Evolutionary conservation across 2,113 vertebrate species (phyloP).

Genomic region (Casuarius casuarius): DNA sequence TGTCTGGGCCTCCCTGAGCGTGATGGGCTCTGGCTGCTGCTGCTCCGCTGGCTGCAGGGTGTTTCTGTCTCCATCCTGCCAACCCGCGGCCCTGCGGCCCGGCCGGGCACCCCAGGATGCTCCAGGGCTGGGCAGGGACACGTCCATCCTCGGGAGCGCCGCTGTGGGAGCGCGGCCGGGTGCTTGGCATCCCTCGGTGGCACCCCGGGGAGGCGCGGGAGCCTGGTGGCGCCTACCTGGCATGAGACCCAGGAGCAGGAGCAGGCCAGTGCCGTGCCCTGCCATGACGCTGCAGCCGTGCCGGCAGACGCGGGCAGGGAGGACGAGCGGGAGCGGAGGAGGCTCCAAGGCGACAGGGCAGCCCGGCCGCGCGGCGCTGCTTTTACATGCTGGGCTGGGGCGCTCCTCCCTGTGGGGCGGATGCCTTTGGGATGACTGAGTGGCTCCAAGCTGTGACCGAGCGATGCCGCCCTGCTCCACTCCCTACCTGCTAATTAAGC

Average conservation of each 20-base stretch:
- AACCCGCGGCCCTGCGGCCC: too few relatives aligned
- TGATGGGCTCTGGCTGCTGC: neutral
- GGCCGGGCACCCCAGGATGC: neutral
- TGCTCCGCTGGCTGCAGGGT: neutral
- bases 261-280: constrained; percentile 46
- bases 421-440: constrained; percentile 64
- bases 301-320: neutral
- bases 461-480: constrained; percentile 38
- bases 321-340: neutral
- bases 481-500: constrained; percentile 56
- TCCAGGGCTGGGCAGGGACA: rapidly evolving
- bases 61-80: neutral
- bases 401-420: constrained; percentile 53
- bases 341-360: neutral
- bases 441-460: constrained; percentile 56
- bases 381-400: constrained; percentile 41
- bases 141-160: neutral
- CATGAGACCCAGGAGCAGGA: constrained; percentile 73
- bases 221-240: constrained; percentile 66
- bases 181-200: rapidly evolving
- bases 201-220: neutral
- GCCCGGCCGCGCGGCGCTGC: neutral
- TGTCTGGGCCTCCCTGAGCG: too few relatives aligned
- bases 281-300: constrained; percentile 62
- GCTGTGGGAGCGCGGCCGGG: too few relatives aligned